These are phyloP conservation scores for Furnarius figulus DNA, from an alignment of 2,113 vertebrate species.

Conservation along the genomic window DNA sequence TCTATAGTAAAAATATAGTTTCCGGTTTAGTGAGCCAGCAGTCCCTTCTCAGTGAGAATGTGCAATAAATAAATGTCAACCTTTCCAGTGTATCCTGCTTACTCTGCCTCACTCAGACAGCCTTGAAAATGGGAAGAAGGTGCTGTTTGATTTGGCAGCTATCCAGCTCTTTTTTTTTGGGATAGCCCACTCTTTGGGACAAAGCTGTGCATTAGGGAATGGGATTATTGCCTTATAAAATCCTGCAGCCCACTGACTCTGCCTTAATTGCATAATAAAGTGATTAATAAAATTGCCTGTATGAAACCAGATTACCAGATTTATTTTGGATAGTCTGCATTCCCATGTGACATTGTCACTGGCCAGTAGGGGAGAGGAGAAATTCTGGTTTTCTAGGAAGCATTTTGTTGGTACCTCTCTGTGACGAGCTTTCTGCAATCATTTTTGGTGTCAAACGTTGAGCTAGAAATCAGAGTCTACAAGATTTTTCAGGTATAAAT, in stretches of 20 bases:
- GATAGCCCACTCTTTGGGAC: constrained; percentile 19
- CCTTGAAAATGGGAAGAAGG: constrained; percentile 60
- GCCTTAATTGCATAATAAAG: constrained; percentile 51
- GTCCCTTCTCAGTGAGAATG: constrained; percentile 48
- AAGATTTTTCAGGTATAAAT: background rate
- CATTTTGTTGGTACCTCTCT: background rate
- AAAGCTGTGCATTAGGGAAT: constrained; percentile 9
- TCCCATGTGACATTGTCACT: background rate
- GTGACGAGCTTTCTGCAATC: background rate
- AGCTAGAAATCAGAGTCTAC: background rate
- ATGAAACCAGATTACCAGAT: constrained; percentile 23
- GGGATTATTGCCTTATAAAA: constrained; percentile 53
- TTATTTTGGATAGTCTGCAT: background rate
- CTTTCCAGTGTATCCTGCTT: constrained; percentile 55
- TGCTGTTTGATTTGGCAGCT: constrained; percentile 56
- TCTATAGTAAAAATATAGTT: constrained; percentile 38
- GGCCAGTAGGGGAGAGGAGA: background rate
- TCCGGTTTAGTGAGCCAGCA: constrained; percentile 42
- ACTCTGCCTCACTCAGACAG: constrained; percentile 22
- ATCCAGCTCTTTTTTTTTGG: background rate
- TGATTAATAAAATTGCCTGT: constrained; percentile 54
- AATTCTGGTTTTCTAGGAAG: background rate
- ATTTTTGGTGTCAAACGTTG: background rate
- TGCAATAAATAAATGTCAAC: constrained; percentile 69
- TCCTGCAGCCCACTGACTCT: constrained; percentile 22